Evolutionary conservation across 1,140 invertebrate genomes (phyloP).

Genomic region (Mamestra configurata): DNA sequence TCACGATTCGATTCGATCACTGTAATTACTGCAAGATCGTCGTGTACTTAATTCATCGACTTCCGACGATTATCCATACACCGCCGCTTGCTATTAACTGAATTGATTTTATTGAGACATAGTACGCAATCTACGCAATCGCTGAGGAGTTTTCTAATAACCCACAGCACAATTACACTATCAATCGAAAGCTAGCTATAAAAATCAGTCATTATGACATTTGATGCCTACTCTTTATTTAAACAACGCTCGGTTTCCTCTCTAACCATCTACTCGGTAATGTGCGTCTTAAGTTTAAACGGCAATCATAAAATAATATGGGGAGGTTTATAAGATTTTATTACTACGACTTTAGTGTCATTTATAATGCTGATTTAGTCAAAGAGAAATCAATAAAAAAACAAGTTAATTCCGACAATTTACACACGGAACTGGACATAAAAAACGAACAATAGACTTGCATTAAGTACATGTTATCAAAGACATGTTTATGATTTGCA

Average conservation of each 20-base stretch:
- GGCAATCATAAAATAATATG: conserved; percentile 12
- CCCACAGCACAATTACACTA: conserved; percentile 49
- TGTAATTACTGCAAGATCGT: conserved; percentile 67
- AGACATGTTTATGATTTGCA: conserved; percentile 5
- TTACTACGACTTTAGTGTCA: no score
- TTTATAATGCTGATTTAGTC: neutral
- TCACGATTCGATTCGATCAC: conserved; percentile 69
- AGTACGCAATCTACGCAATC: conserved; percentile 44
- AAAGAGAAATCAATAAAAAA: conserved; percentile 9
- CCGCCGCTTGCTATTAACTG: conserved; percentile 59
- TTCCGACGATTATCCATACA: conserved; percentile 64
- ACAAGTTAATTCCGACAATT: neutral
- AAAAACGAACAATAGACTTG: neutral
- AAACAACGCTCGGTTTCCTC: conserved; percentile 38
- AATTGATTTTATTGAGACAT: conserved; percentile 67
- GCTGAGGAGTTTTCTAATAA: conserved; percentile 54
- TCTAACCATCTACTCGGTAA: neutral
- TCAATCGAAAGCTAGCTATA: conserved; percentile 47
- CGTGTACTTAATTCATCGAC: conserved; percentile 63
- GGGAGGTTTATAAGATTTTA: neutral
- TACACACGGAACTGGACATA: neutral
- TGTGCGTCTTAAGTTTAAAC: conserved; percentile 5
- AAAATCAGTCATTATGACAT: conserved; percentile 42
- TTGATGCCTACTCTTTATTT: conserved; percentile 47
- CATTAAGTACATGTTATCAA: neutral